Base-by-base conservation (phyloP, 1,140 invertebrate species). In the Pseudomyrmex sp. region DNA sequence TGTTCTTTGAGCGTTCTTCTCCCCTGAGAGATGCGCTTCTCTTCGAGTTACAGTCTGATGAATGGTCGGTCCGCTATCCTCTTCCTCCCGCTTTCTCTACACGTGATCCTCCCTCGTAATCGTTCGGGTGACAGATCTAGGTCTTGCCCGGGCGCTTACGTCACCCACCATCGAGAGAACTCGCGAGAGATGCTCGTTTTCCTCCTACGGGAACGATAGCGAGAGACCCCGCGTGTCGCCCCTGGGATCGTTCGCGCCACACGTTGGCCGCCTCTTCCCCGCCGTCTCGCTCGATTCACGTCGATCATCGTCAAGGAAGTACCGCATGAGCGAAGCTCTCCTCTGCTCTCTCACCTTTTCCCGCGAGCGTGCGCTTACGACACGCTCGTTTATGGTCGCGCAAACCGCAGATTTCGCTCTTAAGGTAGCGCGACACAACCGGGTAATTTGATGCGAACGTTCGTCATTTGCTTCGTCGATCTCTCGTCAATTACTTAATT, bases 71-170 rank as follows among this genome's bases (percentile, higher is more conserved):
- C 58, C 70, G 88, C 86, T 84, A 79, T 83, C 83, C 59, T 68
- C 68, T 69, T 84, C 68, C 52, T 52, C 56, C 65, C 44, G 65
- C 76, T 80, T 80, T 80, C 77, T 87, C 59, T 50, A 75, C 61
- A 15, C 69, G 84, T 88, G 89, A 89, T 90, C 83, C 87, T 87
- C 85, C 88, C 86, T 90, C 88, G 86, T 80, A 77, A 83, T 84
- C 88, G 82, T 66, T 54, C 23, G 23, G 82, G 85, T 91, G 92
- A 92, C 92, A 91, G 91, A 93, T 93, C 92, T 93, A 85, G 92
- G 92, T 92, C 35, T 35, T 93, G 89, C 90, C 54, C 54, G 35
- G 35, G 56, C 70, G 58, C 44, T 92, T 92, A 82, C 90, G 74
- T 91, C 89, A 91, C 73, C 66, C 63, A 26, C 5, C 73, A 54